Percentiles rank a stretch among this genome's conserved stretches.
These are phyloP conservation scores for Gibbula magus DNA, from an alignment of 2,888 invertebrate genomes.

Conservation along the genomic window DNA sequence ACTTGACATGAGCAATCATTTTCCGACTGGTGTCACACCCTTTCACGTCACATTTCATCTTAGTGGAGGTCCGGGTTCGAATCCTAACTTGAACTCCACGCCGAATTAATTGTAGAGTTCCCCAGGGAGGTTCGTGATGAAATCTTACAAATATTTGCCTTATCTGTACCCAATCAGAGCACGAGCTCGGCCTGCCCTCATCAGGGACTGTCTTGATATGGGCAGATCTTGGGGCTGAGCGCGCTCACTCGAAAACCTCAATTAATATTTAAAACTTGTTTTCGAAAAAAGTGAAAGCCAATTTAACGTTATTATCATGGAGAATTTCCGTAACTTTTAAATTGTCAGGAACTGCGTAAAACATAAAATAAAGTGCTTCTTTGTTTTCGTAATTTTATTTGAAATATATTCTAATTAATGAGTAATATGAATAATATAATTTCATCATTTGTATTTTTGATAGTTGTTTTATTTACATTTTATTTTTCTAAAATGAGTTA, in stretches of 20 bases:
- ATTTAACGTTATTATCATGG: too few relatives aligned
- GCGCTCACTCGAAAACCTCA: not conserved
- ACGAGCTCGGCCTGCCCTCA: not conserved
- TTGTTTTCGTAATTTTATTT: too few relatives aligned
- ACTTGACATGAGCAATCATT: slow-evolving; percentile 1
- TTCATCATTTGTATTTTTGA: too few relatives aligned
- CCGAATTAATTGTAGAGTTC: not conserved
- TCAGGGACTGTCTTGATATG: too few relatives aligned
- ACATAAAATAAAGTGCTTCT: too few relatives aligned
- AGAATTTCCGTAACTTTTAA: too few relatives aligned
- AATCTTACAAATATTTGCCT: slow-evolving; percentile 5
- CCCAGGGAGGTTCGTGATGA: not conserved
- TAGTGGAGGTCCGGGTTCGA: not conserved
- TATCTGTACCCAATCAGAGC: not conserved
- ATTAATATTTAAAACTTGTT: slow-evolving; percentile 1
- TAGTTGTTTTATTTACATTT: too few relatives aligned
- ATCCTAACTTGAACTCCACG: not conserved
- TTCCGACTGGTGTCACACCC: not conserved
- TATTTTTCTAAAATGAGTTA: too few relatives aligned
- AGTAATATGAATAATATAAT: too few relatives aligned
- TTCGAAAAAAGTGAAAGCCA: not conserved
- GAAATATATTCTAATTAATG: too few relatives aligned
- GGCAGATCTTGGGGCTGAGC: too few relatives aligned
- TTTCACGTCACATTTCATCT: slow-evolving; percentile 6
- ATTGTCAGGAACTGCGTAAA: too few relatives aligned